Base-by-base conservation (phyloP, 2,888 invertebrate species). In the Troides helena region DNA sequence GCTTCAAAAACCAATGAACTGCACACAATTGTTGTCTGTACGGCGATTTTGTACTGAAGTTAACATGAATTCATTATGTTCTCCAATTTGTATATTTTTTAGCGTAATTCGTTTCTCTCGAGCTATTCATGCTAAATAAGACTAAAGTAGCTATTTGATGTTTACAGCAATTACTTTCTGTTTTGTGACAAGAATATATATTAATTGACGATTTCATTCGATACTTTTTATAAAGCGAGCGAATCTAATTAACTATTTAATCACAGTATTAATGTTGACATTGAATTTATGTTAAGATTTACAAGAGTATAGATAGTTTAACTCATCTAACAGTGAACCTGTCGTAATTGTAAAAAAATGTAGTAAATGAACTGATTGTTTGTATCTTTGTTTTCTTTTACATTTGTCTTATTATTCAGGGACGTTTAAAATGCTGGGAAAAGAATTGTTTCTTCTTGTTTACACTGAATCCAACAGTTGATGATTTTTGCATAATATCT, bases 1-100 rank as follows among this genome's bases (percentile, higher is more conserved):
- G 59, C 57, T 66, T 50, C 30, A n/a, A 30, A 46, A n/a, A 66
- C 25, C n/a, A 60, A 25, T 53, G 23, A 63, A 30, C 53, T 63
- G 14, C 46, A 46, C 23, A 14, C 36, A n/a, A 53, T n/a, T n/a
- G n/a, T 53, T n/a, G 53, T 53, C 53, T 53, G 18, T 53, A 53
- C 14, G 14, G n/a, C n/a, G n/a, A 53, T 53, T 53, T 53, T 53
- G 18, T 53, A n/a, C n/a, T 53, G n/a, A 53, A 50, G 17, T 50
- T n/a, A n/a, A 53, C 53, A 53, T 53, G 53, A 53, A 2, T 53
- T n/a, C 1, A n/a, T 53, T 53, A 53, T 50, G 17, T 50, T 14
- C 1, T 53, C 53, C 6, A 53, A n/a, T 53, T 53, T 53, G 18
- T 53, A n/a, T 53, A 3, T 53, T n/a, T 53, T 53, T 18, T n/a